Evolutionary conservation across 2,113 vertebrate genomes (phyloP), one percentile per base, ranked within the genome.

Genomic region (Microtus richardsoni): DNA sequence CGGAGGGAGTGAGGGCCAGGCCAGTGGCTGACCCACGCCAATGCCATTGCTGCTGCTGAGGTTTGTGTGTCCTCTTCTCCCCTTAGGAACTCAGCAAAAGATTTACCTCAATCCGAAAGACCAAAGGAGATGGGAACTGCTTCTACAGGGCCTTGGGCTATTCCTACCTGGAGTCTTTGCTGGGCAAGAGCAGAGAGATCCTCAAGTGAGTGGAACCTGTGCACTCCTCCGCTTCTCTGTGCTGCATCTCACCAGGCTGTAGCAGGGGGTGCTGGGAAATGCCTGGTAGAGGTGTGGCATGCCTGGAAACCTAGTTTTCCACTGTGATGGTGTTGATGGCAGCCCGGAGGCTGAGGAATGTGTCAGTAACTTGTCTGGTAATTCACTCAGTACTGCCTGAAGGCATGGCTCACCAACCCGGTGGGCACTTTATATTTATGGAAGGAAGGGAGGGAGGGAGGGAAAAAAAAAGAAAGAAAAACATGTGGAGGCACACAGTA

Each of bases 101-200:
- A 89, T 99, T 99, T 96, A 97, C 96, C 1, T 98, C 96, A 0
- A 98, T 99, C 91, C 99, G 99, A 70, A 98, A 98, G 97, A 99
- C 99, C 62, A 97, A 98, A 60, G 99, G 99, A 13, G 99, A 99
- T 73, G 99, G 99, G 3, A 99, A 99, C 97, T 99, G 99, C 94
- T 99, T 99, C 98, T 99, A 99, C 98, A 98, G 99, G 97, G 99
- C 98, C 26, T 64, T 99, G 93, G 98, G 98, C 96, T 99, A 99
- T 62, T 97, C 98, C 44, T 98, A 98, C 94, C 66, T 99, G 97
- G 99, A 99, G 83, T 98, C 98, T 7, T 88, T 99, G 58, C 96
- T 99, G 28, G 98, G 98, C 41, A 98, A 98, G 83, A 82, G 93
- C 95, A 97, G 98, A 49, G 98, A 98, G 92, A 58, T 99, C 78